phyloP scores from a whole-genome alignment of 2,888 invertebrate genomes.

The Drosophila niveifrons region DNA sequence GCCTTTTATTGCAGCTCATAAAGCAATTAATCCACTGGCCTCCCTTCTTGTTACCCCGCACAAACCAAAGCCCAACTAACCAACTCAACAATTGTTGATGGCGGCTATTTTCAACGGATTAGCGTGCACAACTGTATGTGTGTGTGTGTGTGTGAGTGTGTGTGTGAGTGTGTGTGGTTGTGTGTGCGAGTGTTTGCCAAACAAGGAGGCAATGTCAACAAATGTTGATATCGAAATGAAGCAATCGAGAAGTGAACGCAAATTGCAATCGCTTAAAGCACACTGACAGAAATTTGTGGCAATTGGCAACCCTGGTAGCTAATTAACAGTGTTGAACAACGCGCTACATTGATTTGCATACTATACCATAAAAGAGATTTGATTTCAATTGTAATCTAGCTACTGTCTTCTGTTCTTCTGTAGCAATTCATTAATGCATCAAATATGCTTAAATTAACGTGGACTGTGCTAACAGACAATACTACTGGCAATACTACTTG shows the following conservation, averaged over 20 bases:
- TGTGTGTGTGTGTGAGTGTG: conserved; percentile 16
- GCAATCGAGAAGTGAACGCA: conserved; percentile 52
- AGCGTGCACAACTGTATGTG: conserved; percentile 35
- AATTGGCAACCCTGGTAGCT: too few species aligned
- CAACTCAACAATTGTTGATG: conserved; percentile 66
- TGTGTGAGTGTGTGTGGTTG: conserved; percentile 22
- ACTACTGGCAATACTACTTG: background rate
- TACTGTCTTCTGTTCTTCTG: too few species aligned
- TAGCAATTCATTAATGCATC: too few species aligned
- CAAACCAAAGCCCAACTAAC: conserved; percentile 57
- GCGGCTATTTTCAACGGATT: conserved; percentile 69
- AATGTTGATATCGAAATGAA: conserved; percentile 50
- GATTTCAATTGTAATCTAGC: too few species aligned
- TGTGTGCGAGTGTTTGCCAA: conserved; percentile 7
- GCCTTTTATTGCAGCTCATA: conserved; percentile 80
- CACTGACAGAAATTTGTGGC: background rate
- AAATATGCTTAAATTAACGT: too few species aligned
- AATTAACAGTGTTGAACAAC: too few species aligned
- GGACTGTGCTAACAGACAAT: background rate
- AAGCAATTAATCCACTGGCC: conserved; percentile 71
- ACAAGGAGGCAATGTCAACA: conserved; percentile 54
- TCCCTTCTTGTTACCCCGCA: background rate
- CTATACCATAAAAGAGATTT: too few species aligned
- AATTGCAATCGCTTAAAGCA: conserved; percentile 46
- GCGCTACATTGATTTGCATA: too few species aligned